Evolutionary conservation across 2,888 invertebrate species (phyloP).

Genomic region (Hartigia nigra): DNA sequence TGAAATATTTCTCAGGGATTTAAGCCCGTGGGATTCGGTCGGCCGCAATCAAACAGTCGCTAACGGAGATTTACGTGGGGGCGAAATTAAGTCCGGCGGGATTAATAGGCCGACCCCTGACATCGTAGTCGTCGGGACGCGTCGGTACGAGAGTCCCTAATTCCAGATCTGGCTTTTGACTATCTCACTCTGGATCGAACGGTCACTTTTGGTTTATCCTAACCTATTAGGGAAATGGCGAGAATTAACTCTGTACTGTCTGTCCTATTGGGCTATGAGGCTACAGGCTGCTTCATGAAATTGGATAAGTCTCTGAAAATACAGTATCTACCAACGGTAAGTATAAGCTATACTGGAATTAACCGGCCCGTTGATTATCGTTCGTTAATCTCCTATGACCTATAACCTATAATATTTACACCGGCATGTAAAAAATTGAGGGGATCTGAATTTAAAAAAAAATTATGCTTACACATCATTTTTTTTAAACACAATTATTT

Average conservation of each 20-base stretch:
- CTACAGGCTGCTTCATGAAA: not conserved
- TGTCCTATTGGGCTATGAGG: not conserved
- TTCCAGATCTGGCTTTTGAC: slow-evolving; percentile 1
- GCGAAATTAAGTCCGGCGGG: slow-evolving; percentile 59
- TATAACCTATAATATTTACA: too few relatives aligned
- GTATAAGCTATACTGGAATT: too few relatives aligned
- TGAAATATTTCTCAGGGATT: slow-evolving; percentile 26
- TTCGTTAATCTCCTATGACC: too few relatives aligned
- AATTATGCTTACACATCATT: not conserved
- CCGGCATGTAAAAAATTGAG: too few relatives aligned
- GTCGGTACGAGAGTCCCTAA: not conserved
- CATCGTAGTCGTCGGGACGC: not conserved
- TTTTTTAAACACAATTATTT: not conserved
- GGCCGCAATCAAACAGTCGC: slow-evolving; percentile 59
- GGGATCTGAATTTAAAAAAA: not conserved
- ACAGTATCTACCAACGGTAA: too few relatives aligned
- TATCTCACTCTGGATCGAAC: not conserved
- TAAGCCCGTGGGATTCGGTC: slow-evolving; percentile 34
- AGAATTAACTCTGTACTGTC: not conserved
- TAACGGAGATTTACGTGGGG: slow-evolving; percentile 62
- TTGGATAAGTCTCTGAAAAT: too few relatives aligned
- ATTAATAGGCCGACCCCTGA: slow-evolving; percentile 47
- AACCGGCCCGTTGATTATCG: too few relatives aligned
- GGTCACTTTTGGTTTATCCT: not conserved
- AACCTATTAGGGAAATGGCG: not conserved